A percentile compares a stretch with the other conserved stretches of the same genome.
Conservation (phyloP, 2,797 vertebrate species). For the Sebastes wilsoni region DNA sequence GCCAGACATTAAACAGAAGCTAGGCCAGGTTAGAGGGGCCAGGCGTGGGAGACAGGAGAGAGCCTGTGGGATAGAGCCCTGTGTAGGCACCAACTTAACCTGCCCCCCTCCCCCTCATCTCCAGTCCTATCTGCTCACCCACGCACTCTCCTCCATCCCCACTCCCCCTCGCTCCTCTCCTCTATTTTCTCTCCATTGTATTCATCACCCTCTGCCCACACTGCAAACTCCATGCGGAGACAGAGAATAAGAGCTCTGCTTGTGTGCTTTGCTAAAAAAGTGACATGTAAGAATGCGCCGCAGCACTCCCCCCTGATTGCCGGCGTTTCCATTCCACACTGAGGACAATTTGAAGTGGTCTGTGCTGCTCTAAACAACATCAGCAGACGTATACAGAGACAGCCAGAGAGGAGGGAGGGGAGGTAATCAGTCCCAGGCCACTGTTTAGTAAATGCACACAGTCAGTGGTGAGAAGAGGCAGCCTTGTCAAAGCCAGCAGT, state of each 20-base stretch:
- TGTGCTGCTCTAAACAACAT: conserved; percentile 65
- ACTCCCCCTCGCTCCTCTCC: conserved; percentile 71
- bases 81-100: conserved; percentile 81
- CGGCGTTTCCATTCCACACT: conserved; percentile 66
- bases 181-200: conserved; percentile 75
- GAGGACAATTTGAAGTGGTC: conserved; percentile 69
- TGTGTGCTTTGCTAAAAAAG: conserved; percentile 73
- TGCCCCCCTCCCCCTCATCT: conserved; percentile 69
- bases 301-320: conserved; percentile 57
- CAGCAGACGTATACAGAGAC: conserved; percentile 72
- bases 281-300: conserved; percentile 77
- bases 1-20: conserved; percentile 79
- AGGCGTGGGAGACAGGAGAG: conserved; percentile 79
- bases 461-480: conserved; percentile 56
- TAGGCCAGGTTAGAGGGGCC: conserved; percentile 75
- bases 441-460: conserved; percentile 76
- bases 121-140: conserved; percentile 77
- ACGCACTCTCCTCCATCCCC: conserved; percentile 72
- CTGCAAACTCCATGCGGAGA: conserved; percentile 73
- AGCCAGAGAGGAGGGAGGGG: conserved; percentile 35
- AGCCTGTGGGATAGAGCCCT: conserved; percentile 77
- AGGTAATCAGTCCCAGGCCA: conserved; percentile 75
- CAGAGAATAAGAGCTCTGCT: conserved; percentile 64
- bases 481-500: conserved; percentile 22
- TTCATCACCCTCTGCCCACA: conserved; percentile 81